Base-by-base conservation (phyloP, 2,113 vertebrate species). In the Athene cunicularia region DNA sequence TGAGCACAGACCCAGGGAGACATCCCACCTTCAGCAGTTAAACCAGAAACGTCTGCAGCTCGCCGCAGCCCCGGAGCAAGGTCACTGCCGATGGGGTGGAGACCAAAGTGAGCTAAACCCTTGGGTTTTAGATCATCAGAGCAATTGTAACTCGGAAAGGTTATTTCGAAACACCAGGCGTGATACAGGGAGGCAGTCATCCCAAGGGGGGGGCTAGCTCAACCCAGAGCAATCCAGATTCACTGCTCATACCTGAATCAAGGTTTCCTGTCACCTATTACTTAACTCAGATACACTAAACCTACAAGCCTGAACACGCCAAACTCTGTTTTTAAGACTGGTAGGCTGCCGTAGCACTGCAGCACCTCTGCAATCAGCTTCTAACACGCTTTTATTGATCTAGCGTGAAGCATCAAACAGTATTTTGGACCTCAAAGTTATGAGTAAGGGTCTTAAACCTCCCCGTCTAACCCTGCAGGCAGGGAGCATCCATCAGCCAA, bases 181-280 rank as follows among this genome's bases (percentile, higher is more conserved):
- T 28, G 73, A 74, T 7, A 74, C 1, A 43, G 56, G 71, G 79
- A 88, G 66, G 83, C 56, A 60, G 43, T 32, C 75, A 67, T 41
- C 30, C 47, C 16, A 5, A 35, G 62, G 41, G 23, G 23, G 53
- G 26, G 45, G 80, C 8, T 10, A 18, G 47, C 27, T 60, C 80
- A 80, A 47, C 9, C 77, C 86, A 26, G 20, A 71, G 66, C 68
- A 41, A 72, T 11, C n/a, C 73, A 55, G 95, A 97, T 95, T 96
- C 93, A 59, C 86, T 53, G 86, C 88, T 96, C 82, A 47, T 18
- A 86, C 80, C 81, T 85, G 80, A 33, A 84, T 43, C 56, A 7
- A 76, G 84, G 43, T 21, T 85, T 85, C 91, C 93, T 95, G 81
- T 72, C 93, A 53, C 76, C 62, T 39, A 19, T 93, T 91, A 87